Conservation (phyloP, 2,888 invertebrate species). For the Calephelis perditalis region DNA sequence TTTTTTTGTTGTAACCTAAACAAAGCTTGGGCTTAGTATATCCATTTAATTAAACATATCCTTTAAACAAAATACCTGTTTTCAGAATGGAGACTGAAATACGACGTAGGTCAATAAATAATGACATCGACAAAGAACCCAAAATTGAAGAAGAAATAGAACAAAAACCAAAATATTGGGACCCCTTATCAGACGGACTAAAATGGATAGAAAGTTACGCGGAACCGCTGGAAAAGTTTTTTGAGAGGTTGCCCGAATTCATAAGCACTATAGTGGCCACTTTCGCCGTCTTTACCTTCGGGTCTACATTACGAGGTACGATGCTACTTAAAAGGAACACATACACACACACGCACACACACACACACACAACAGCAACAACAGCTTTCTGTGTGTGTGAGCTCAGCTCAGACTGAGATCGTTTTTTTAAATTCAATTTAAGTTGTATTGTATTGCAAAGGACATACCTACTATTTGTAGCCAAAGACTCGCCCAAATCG, state of each 20-base stretch:
- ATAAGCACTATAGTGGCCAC: conserved; percentile 76
- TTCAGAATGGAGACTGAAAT: conserved; percentile 1
- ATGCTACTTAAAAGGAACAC: conserved; percentile 16
- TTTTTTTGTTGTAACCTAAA: too few relatives aligned
- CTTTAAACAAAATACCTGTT: not conserved
- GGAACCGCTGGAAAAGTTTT: conserved; percentile 71
- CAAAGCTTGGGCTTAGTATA: too few relatives aligned
- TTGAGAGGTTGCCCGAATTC: conserved; percentile 74
- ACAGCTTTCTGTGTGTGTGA: too few relatives aligned
- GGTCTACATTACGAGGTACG: conserved; percentile 80
- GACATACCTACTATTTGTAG: too few relatives aligned
- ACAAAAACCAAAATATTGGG: conserved; percentile 48
- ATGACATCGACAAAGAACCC: not conserved
- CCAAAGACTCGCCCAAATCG: too few relatives aligned
- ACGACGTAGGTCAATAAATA: not conserved
- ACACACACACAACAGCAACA: too few relatives aligned
- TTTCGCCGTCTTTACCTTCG: conserved; percentile 79
- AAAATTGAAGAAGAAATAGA: conserved; percentile 20
- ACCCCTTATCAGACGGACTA: conserved; percentile 76
- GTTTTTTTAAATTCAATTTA: too few relatives aligned
- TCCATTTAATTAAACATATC: too few relatives aligned
- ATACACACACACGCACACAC: too few relatives aligned
- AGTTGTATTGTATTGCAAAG: too few relatives aligned
- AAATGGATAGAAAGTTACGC: conserved; percentile 80
- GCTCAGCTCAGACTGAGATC: too few relatives aligned